A percentile compares a stretch with the other conserved stretches of the same genome.
Conservation (phyloP, 2,797 vertebrate species). For the Etheostoma perlongum region DNA sequence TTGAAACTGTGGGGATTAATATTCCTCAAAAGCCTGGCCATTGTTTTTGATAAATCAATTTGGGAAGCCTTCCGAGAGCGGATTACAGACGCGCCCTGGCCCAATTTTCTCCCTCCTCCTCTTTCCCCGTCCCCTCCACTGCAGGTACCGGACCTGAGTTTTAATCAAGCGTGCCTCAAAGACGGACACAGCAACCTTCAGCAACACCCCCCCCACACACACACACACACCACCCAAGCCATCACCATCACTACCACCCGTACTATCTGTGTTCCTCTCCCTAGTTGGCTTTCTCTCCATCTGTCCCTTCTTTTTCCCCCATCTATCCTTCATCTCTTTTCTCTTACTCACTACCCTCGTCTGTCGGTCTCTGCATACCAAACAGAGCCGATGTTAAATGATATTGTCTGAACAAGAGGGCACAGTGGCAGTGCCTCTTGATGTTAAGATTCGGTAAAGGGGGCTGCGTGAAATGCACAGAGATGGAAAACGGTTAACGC, state of each 20-base stretch:
- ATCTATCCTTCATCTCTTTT: conserved; percentile 58
- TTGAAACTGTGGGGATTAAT: conserved; percentile 86
- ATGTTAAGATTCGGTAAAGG: conserved; percentile 57
- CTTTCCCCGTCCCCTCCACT: conserved; percentile 39
- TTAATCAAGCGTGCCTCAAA: conserved; percentile 83
- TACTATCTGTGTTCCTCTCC: conserved; percentile 47
- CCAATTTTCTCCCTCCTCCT: conserved; percentile 64
- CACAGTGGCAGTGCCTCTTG: conserved; percentile 42
- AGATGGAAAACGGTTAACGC: conserved; percentile 54
- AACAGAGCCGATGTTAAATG: conserved; percentile 62
- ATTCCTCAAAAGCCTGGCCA: conserved; percentile 84
- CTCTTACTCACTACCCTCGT: conserved; percentile 33
- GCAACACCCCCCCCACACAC: conserved; percentile 27
- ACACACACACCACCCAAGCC: conserved; percentile 14
- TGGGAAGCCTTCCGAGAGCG: conserved; percentile 83
- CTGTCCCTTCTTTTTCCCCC: conserved; percentile 56
- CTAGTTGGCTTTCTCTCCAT: conserved; percentile 57
- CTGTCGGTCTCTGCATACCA: conserved; percentile 58
- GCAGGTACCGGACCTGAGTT: conserved; percentile 76
- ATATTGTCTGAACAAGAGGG: conserved; percentile 49
- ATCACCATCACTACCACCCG: conserved; percentile 25
- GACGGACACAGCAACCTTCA: conserved; percentile 81
- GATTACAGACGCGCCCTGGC: conserved; percentile 81
- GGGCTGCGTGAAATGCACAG: conserved; percentile 60
- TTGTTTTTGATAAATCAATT: conserved; percentile 89